These are phyloP conservation scores for Peromyscus melanophrys DNA, from an alignment of 2,797 vertebrate genomes.

Conservation along the genomic window DNA sequence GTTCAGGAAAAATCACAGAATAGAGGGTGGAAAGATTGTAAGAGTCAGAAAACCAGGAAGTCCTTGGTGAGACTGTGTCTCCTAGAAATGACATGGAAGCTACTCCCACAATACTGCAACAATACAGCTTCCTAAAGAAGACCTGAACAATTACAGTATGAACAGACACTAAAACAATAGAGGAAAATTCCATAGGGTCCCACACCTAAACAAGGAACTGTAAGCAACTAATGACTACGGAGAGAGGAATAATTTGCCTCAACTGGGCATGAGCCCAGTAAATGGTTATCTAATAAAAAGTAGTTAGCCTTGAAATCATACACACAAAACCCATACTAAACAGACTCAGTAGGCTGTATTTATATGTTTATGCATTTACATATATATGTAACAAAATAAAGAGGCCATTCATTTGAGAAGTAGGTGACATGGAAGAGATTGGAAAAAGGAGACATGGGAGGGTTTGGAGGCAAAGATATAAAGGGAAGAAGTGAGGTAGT, in stretches of 20 bases:
- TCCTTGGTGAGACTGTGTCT: not conserved
- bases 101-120: not conserved
- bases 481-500: no score
- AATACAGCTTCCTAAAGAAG: constrained; percentile 1
- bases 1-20: not conserved
- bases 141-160: not conserved
- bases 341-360: no score
- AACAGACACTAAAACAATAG: not conserved
- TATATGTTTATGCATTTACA: no score
- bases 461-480: no score
- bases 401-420: no score
- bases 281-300: no score
- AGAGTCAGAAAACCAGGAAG: not conserved
- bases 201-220: not conserved
- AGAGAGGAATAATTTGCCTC: not conserved
- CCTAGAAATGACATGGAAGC: not conserved
- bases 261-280: no score
- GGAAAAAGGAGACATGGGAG: no score
- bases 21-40: not conserved
- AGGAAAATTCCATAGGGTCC: not conserved
- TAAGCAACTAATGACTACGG: not conserved
- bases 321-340: no score
- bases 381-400: no score
- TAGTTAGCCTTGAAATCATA: no score
- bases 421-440: no score